These are phyloP conservation scores for Bugulina stolonifera DNA, from an alignment of 2,888 invertebrate species.

Conservation along the genomic window DNA sequence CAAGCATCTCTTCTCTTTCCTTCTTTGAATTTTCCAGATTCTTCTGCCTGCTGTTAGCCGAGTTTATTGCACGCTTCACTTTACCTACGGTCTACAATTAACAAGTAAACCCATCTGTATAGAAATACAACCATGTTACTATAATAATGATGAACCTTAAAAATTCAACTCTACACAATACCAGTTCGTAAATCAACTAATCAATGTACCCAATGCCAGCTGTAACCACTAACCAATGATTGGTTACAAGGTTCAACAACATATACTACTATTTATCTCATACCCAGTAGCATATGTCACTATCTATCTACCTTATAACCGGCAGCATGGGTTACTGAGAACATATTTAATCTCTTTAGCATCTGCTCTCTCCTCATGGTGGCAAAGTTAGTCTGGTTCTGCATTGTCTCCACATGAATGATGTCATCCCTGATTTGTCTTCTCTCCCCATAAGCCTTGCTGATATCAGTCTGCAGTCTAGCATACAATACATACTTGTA, in stretches of 20 bases:
- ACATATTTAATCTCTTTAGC: neutral
- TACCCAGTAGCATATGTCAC: too few species aligned
- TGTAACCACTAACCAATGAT: too few species aligned
- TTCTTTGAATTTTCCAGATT: slow-evolving; percentile 27
- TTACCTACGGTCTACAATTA: slow-evolving; percentile 29
- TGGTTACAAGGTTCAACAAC: too few species aligned
- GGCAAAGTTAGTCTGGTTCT: neutral
- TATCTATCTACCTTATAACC: slow-evolving; percentile 19
- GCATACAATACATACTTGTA: neutral
- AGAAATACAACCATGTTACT: neutral
- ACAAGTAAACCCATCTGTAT: neutral
- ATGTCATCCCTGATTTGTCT: slow-evolving; percentile 19
- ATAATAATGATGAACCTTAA: too few species aligned
- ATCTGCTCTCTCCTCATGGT: neutral
- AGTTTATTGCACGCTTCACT: slow-evolving; percentile 27
- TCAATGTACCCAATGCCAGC: too few species aligned
- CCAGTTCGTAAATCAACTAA: too few species aligned
- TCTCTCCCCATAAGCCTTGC: slow-evolving; percentile 18
- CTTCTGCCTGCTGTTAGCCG: neutral
- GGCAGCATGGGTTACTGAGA: neutral
- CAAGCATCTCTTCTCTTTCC: slow-evolving; percentile 26
- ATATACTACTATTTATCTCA: neutral
- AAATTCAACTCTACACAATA: too few species aligned
- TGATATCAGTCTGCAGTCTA: slow-evolving; percentile 20
- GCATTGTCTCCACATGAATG: slow-evolving; percentile 13